Base-by-base conservation (phyloP, 2,797 vertebrate species). In the Sternarchorhynchus goeldii region DNA sequence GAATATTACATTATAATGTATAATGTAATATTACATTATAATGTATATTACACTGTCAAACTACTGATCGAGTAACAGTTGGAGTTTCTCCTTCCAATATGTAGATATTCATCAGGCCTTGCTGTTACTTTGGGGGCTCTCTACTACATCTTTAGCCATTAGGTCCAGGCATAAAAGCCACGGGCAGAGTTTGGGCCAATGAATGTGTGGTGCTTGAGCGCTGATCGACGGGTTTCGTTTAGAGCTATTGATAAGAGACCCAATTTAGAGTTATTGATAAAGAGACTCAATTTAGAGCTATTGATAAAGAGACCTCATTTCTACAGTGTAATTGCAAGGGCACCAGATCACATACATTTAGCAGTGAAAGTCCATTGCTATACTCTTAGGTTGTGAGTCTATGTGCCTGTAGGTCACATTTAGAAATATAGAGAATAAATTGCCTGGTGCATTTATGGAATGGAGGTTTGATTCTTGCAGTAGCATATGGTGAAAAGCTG, bases 161-260 rank as follows among this genome's bases (percentile, higher is more conserved):
- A 73, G 70, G 50, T 45, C 57, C 58, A 69, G 25, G n/a, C 53
- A 63, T 73, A 45, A 79, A 76, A 63, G 34, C 20, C 20, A 62
- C 45, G 16, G 53, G 1, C 75, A 56, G 67, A 21, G 18, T 31
- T 45, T 60, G 14, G 57, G 32, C 55, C 34, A 6, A 21, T 41
- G 74, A 58, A 84, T 50, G 78, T 64, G 68, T 79, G 58, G 65
- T 72, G 73, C 56, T 68, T 71, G 68, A 79, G 67, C 53, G 69
- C 17, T 31, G 76, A 36, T 69, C 79, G 32, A 55, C 36, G 53
- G 55, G 25, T 20, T 64, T 34, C 53, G 63, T 69, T 70, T 20
- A 39, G 18, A n/a, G 32, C 72, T 55, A 68, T 41, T 72, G 64
- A 60, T 77, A 62, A 17, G 6, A 3, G 32, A 31, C 53, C 20